Evolutionary conservation across 1,140 invertebrate species (phyloP).

Genomic region (Acromyrmex charruanus): DNA sequence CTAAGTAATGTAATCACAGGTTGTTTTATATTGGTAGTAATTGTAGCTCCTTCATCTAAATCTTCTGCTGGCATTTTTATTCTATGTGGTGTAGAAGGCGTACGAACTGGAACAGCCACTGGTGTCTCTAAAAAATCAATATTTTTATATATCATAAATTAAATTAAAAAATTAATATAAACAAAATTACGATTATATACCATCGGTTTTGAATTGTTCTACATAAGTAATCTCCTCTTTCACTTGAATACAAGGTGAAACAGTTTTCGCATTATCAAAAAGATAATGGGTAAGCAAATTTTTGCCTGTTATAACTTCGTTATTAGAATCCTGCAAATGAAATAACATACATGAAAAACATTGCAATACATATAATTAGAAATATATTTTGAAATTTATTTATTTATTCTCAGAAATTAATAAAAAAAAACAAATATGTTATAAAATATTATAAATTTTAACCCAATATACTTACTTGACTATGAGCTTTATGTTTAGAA

Average conservation of each 20-base stretch:
- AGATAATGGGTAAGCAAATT: conserved; percentile 17
- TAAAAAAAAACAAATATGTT: background rate
- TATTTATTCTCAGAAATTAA: too few relatives aligned
- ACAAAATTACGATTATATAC: conserved; percentile 56
- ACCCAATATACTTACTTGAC: conserved; percentile 24
- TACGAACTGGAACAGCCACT: conserved; percentile 76
- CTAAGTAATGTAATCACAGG: conserved; percentile 50
- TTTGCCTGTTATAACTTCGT: conserved; percentile 44
- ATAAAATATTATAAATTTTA: background rate
- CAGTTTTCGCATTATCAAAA: conserved; percentile 35
- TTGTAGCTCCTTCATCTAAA: conserved; percentile 51
- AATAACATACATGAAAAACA: background rate
- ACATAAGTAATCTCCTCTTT: conserved; percentile 63
- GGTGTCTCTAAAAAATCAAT: conserved; percentile 77
- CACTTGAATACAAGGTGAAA: conserved; percentile 36
- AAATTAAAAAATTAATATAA: conserved; percentile 7
- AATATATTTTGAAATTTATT: background rate
- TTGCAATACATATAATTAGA: conserved; percentile 25
- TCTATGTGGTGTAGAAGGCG: conserved; percentile 82
- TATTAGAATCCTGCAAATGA: conserved; percentile 39
- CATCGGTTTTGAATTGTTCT: conserved; percentile 77
- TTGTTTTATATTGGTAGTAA: conserved; percentile 64
- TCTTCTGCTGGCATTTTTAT: conserved; percentile 82
- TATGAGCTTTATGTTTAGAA: conserved; percentile 24
- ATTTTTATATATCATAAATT: conserved; percentile 11